A percentile compares a stretch with the other conserved stretches of the same genome.
Evolutionary conservation across 2,888 invertebrate species (phyloP).

Genomic region (Lasioglossum lativentre): DNA sequence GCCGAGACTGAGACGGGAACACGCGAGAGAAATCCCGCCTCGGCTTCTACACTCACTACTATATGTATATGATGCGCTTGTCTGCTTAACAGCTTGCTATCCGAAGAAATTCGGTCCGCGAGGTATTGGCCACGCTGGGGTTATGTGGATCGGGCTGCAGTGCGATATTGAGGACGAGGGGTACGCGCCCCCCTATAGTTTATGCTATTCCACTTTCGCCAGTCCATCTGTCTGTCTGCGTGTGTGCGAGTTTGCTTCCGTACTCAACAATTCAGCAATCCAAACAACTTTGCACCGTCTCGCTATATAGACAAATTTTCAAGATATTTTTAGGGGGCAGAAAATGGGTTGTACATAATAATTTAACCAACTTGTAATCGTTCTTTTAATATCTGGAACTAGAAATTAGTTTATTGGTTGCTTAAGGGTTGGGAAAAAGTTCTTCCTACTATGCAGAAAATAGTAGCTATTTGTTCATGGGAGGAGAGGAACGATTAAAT

Average conservation of each 20-base stretch:
- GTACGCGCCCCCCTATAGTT: conserved; percentile 78
- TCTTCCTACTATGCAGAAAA: no score
- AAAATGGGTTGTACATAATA: no score
- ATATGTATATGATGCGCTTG: conserved; percentile 80
- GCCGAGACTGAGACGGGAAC: conserved; percentile 72
- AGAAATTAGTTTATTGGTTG: not conserved
- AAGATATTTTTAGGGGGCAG: not conserved
- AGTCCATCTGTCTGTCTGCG: conserved; percentile 12
- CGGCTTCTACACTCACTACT: conserved; percentile 78
- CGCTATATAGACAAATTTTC: no score
- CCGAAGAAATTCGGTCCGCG: conserved; percentile 97
- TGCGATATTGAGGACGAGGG: conserved; percentile 91
- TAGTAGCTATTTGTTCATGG: no score
- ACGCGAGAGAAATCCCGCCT: conserved; percentile 74
- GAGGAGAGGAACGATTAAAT: no score
- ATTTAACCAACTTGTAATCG: no score
- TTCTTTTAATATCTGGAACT: no score
- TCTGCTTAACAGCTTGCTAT: conserved; percentile 93
- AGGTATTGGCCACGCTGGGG: conserved; percentile 96
- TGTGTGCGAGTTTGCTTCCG: not conserved
- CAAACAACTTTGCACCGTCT: not conserved
- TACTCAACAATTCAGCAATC: not conserved
- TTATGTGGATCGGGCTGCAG: conserved; percentile 93
- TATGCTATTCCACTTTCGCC: conserved; percentile 52
- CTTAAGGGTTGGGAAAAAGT: not conserved